Conservation (phyloP, 2,113 vertebrate species). For the Ailurus styani region DNA sequence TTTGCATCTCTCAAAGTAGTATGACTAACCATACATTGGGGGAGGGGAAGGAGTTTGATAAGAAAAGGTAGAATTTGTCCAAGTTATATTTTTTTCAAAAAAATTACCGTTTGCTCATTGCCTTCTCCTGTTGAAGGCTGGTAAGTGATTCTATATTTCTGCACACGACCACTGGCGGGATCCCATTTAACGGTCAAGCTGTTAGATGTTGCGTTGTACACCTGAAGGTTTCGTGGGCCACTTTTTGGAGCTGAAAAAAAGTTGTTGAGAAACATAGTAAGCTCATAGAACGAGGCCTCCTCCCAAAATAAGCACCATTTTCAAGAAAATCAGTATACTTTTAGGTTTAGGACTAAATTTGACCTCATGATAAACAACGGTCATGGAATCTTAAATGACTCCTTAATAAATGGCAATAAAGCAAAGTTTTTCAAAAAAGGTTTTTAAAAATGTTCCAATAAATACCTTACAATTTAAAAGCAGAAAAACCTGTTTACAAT, state of each 20-base stretch:
- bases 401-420: neutral
- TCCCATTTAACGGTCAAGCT: slow-evolving; percentile 94
- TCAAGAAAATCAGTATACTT: neutral
- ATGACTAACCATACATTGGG: neutral
- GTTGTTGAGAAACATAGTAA: slow-evolving; percentile 32
- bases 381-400: neutral
- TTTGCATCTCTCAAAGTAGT: neutral
- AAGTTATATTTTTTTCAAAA: neutral
- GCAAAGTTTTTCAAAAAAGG: neutral
- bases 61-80: neutral
- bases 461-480: neutral
- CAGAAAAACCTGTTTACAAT: neutral
- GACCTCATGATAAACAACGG: neutral
- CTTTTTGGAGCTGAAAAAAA: slow-evolving; percentile 83
- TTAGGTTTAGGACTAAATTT: neutral
- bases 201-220: slow-evolving; percentile 92
- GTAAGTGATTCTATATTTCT: slow-evolving; percentile 90
- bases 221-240: slow-evolving; percentile 91
- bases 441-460: neutral
- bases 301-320: neutral
- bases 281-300: neutral
- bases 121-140: slow-evolving; percentile 84
- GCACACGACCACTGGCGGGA: slow-evolving; percentile 88
- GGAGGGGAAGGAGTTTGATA: neutral
- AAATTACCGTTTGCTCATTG: slow-evolving; percentile 84